Conservation (phyloP, 2,113 vertebrate species). For the Stegostoma tigrinum region DNA sequence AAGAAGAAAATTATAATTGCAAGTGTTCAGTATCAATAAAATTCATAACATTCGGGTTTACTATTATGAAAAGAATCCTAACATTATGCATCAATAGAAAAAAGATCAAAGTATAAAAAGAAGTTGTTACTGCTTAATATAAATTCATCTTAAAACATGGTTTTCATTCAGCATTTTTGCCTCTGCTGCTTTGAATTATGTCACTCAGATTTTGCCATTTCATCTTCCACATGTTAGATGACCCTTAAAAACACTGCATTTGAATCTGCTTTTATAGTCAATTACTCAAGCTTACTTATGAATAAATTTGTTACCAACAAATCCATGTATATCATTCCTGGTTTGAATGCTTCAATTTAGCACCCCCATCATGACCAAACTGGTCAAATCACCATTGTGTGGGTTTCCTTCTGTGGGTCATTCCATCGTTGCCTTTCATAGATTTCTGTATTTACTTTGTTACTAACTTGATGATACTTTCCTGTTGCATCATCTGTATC, state of each 20-base stretch:
- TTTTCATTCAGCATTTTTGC: neutral
- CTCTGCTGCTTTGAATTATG: neutral
- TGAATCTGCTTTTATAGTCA: too few relatives aligned
- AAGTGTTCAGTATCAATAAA: neutral
- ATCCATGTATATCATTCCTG: neutral
- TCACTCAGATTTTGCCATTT: too few relatives aligned
- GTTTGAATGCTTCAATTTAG: neutral
- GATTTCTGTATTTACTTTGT: neutral
- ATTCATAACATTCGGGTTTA: neutral
- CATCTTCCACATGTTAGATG: too few relatives aligned
- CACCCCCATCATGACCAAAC: neutral
- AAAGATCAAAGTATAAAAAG: neutral
- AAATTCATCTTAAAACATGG: neutral
- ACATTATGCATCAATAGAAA: neutral
- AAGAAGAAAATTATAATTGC: conserved; percentile 17
- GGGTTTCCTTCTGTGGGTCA: neutral
- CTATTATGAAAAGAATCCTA: neutral
- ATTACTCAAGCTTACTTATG: too few relatives aligned
- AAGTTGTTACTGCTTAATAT: neutral
- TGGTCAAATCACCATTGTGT: neutral
- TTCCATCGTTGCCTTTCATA: neutral
- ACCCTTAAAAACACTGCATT: too few relatives aligned
- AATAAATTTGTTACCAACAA: neutral
- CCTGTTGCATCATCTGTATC: neutral
- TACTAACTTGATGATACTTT: neutral